Percentiles rank a stretch among this genome's conserved stretches.
These are phyloP conservation scores for Sapayoa aenigma DNA, from an alignment of 2,113 vertebrate species.

Conservation along the genomic window DNA sequence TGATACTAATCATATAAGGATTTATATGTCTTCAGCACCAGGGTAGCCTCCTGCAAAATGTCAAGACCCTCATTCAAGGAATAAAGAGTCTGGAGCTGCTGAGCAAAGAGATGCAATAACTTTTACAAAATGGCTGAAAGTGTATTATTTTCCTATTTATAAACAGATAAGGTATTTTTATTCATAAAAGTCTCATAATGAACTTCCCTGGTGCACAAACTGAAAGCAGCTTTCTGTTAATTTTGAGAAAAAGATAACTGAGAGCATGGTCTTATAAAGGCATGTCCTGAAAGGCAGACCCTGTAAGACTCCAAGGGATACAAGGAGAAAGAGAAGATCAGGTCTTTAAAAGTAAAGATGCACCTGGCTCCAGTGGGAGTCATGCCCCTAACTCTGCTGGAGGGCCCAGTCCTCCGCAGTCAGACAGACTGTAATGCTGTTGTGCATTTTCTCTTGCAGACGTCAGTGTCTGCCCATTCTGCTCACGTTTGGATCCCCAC, in stretches of 20 bases:
- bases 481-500: not conserved
- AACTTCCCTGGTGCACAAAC: not conserved
- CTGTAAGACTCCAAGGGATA: not conserved
- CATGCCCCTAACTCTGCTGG: not conserved
- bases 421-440: accelerated
- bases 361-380: not conserved
- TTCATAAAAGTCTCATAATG: not conserved
- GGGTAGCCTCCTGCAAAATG: not conserved
- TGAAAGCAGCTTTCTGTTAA: not conserved
- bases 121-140: not conserved
- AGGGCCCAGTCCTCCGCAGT: accelerated
- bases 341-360: not conserved
- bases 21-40: not conserved
- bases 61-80: not conserved
- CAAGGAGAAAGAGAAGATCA: not conserved
- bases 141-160: not conserved
- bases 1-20: not conserved
- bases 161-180: not conserved
- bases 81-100: not conserved
- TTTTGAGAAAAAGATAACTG: conserved; percentile 2
- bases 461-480: not conserved
- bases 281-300: not conserved
- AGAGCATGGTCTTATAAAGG: not conserved
- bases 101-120: not conserved
- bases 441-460: not conserved